Evolutionary conservation across 1,140 invertebrate genomes (phyloP), one percentile per base, ranked within the genome.

Genomic region (Batillaria attramentaria): DNA sequence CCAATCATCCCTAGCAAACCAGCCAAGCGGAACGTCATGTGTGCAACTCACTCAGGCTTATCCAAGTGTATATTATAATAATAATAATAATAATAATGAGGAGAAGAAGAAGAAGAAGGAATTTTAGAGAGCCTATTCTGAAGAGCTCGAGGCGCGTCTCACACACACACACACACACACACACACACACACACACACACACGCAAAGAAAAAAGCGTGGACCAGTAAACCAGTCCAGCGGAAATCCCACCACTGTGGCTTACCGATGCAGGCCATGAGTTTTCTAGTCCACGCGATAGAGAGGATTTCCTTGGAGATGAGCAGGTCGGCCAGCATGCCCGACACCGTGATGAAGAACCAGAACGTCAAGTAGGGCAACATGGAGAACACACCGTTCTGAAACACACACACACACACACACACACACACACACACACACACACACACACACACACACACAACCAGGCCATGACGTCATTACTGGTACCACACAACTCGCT

Each of bases 281-380:
- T 91, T 91, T 50, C 91, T 84, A 2, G 88, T 89, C 78, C 80
- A 80, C 39, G 85, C 86, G 33, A 89, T 87, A 2, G 94, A 94
- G 78, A 96, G 89, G 77, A 94, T 92, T 78, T 93, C 92, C 78
- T 92, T 93, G 16, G 92, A 91, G 82, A 95, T 92, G 33, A 96
- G 86, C 90, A 93, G 94, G 92, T 98, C 97, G 0, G 96, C 95
- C 28, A 96, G 86, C 79, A 95, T 93, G 0, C 96, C 96, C 4
- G 95, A 94, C 62, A 95, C 87, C 86, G 95, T 95, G 10, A 97
- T 91, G n/a, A 95, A 92, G 33, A 96, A 91, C 5, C 95, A 94
- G 95, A 97, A 97, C 3, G 94, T 94, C 54, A 98, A 86, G 90
- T 97, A 98, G 1, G 97, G 97, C 77, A 98, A 91, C 66, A 96